Evolutionary conservation across 2,113 vertebrate species (phyloP).

Genomic region (Archilochus colubris): DNA sequence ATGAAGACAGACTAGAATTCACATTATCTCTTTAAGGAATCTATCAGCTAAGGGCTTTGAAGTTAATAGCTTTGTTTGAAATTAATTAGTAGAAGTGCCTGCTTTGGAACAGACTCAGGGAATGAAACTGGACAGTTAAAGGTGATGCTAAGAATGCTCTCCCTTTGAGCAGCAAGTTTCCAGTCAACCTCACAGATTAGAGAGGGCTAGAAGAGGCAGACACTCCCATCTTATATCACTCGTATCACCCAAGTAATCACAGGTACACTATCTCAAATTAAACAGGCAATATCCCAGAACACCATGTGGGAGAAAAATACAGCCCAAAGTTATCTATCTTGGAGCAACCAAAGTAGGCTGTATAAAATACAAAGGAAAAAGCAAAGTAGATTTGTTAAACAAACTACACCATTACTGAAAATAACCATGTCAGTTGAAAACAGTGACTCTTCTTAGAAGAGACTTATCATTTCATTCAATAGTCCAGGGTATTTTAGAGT

Average conservation of each 20-base stretch:
- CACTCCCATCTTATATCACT: neutral
- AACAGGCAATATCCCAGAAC: neutral
- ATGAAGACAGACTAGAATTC: neutral
- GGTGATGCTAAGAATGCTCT: neutral
- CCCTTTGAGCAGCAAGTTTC: neutral
- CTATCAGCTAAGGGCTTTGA: neutral
- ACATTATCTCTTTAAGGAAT: neutral
- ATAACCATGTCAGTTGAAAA: neutral
- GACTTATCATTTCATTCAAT: neutral
- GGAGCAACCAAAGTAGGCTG: neutral
- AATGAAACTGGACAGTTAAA: neutral
- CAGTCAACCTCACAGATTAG: neutral
- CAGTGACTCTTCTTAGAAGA: neutral
- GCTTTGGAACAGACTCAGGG: neutral
- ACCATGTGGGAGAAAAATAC: neutral
- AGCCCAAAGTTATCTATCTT: neutral
- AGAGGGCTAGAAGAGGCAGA: neutral
- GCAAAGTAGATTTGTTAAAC: neutral
- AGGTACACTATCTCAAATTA: neutral
- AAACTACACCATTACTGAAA: neutral
- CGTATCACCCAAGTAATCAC: too few relatives aligned
- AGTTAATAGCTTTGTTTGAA: neutral
- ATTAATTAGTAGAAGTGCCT: neutral
- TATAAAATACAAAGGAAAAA: neutral
- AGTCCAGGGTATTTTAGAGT: neutral